phyloP scores from a whole-genome alignment of 2,888 invertebrate genomes.

The Ectemnius cavifrons region DNA sequence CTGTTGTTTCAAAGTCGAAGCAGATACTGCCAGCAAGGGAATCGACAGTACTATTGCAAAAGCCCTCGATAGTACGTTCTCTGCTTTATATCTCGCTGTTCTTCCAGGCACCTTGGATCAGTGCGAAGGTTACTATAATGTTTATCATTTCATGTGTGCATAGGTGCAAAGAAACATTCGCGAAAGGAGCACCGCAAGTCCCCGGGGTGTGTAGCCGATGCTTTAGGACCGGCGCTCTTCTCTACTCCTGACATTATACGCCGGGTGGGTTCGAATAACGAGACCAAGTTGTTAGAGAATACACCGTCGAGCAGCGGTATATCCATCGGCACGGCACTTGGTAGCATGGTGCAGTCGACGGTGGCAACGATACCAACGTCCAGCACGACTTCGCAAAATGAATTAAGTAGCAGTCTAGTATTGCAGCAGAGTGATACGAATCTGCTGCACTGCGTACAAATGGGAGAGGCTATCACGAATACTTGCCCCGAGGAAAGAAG shows the following conservation, averaged over 20 bases:
- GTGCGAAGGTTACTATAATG: background rate
- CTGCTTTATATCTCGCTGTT: background rate
- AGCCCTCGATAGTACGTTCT: constrained; percentile 49
- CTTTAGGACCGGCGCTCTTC: constrained; percentile 83
- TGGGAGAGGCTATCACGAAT: too few species aligned
- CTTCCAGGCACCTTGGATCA: background rate
- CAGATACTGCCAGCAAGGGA: constrained; percentile 27
- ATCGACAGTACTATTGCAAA: constrained; percentile 18
- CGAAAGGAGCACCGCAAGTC: constrained; percentile 80
- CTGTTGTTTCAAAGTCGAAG: constrained; percentile 49
- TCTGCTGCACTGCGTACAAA: too few species aligned
- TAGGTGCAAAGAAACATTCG: constrained; percentile 67
- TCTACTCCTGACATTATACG: constrained; percentile 89
- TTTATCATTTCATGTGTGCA: constrained; percentile 37
- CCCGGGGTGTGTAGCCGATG: constrained; percentile 81
- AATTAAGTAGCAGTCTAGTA: too few species aligned
- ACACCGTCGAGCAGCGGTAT: constrained; percentile 54
- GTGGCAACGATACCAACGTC: too few species aligned
- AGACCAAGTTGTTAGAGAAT: constrained; percentile 74
- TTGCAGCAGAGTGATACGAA: too few species aligned
- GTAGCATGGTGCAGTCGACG: too few species aligned
- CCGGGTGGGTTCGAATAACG: constrained; percentile 81
- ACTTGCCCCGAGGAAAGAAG: too few species aligned
- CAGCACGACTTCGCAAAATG: too few species aligned
- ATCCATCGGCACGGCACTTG: too few species aligned